Evolutionary conservation across 1,140 invertebrate species (phyloP), one percentile per base, ranked within the genome.

Genomic region (Drosophila nasuta): DNA sequence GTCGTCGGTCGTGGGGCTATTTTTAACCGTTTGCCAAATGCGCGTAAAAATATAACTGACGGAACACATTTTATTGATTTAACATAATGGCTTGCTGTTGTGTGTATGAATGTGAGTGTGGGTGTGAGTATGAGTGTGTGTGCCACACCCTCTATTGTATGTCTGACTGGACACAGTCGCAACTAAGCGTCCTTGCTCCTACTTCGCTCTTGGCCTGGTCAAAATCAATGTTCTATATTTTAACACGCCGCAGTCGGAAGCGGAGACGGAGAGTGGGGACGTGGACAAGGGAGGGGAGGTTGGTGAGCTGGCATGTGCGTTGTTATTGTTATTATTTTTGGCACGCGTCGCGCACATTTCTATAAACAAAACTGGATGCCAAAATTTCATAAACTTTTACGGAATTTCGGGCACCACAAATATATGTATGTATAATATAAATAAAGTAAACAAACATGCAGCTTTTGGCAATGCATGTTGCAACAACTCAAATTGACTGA

Each of bases 271-370:
- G 20, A 25, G 20, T 25, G 20, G 20, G 20, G 20, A 25, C 20
- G 20, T 25, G 3, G 20, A 25, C 20, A 25, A 25, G 46, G 15
- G 20, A 20, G 4, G 30, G 11, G 20, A 1, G 30, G 2, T 1
- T 25, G 20, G 5, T 10, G n/a, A 30, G 45, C 8, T 33, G 33
- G 60, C 45, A 63, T 64, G 51, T 71, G 69, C 43, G 60, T 81
- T 65, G 63, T 70, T 80, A 68, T 77, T 89, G 77, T 74, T 92
- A 79, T 91, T 91, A 80, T 87, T 90, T 86, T 90, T 90, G 86
- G 86, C 87, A 90, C 82, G 82, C 87, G 79, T 90, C 82, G 76
- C 75, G 41, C 60, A 64, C 76, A 67, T 62, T 79, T 66, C 77
- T 78, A 89, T 89, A 88, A 79, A 85, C 81, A 75, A 76, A 64